Conservation (phyloP, 2,113 vertebrate species). For the Oryzias celebensis region DNA sequence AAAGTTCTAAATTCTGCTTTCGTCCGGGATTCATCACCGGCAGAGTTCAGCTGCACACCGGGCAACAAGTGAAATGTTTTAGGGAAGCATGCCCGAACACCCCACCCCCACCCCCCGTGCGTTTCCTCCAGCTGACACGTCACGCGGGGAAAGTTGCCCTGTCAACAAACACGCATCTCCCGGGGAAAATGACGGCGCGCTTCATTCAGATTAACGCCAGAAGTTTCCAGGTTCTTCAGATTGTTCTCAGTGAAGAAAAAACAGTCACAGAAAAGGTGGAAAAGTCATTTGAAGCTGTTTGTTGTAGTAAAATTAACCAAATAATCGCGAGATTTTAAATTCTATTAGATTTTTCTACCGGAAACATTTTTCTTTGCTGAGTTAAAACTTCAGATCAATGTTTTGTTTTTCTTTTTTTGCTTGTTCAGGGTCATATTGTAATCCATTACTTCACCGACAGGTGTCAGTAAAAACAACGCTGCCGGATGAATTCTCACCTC, state of each 20-base stretch:
- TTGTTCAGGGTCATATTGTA: too few species aligned
- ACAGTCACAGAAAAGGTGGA: too few species aligned
- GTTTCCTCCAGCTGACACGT: slow-evolving; percentile 52
- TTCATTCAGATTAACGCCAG: slow-evolving; percentile 33
- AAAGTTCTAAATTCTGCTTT: background rate
- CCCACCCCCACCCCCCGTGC: background rate
- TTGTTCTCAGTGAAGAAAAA: background rate
- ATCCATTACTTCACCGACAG: slow-evolving; percentile 19
- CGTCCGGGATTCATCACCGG: background rate
- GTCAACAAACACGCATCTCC: slow-evolving; percentile 54
- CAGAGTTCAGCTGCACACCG: too few species aligned
- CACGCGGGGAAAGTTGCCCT: slow-evolving; percentile 72
- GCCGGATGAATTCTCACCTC: background rate
- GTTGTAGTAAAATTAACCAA: too few species aligned
- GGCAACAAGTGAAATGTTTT: too few species aligned
- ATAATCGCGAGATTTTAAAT: too few species aligned
- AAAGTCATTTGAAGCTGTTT: too few species aligned
- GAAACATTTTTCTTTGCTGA: too few species aligned
- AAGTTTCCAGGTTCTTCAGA: background rate
- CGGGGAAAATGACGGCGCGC: slow-evolving; percentile 50
- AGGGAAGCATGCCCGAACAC: too few species aligned
- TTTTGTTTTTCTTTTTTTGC: too few species aligned
- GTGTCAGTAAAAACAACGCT: slow-evolving; percentile 30
- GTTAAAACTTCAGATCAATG: too few species aligned
- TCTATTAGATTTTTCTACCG: too few species aligned